phyloP scores from a whole-genome alignment of 2,113 vertebrate genomes.

The Megaleporinus macrocephalus region DNA sequence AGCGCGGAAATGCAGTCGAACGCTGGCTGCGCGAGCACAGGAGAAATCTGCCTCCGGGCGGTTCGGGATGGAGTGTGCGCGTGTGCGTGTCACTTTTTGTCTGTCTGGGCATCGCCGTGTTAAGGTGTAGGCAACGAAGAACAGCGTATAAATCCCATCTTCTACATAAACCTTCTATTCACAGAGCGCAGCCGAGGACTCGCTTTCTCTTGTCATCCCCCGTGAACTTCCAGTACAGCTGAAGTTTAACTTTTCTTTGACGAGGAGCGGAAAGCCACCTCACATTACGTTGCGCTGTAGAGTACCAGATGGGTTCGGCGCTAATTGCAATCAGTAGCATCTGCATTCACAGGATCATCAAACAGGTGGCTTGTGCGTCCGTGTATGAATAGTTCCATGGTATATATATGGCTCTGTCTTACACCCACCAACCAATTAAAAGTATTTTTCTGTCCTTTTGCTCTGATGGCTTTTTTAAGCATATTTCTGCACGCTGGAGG shows the following conservation, averaged over 20 bases:
- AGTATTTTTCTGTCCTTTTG: constrained; percentile 65
- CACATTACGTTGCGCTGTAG: background rate
- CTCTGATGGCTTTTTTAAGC: background rate
- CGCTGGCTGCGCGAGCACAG: constrained; percentile 16
- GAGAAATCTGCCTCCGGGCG: constrained; percentile 30
- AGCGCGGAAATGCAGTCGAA: constrained; percentile 33
- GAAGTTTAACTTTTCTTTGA: background rate
- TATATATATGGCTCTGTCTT: constrained; percentile 52
- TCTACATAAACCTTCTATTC: background rate
- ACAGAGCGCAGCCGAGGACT: background rate
- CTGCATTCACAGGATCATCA: background rate
- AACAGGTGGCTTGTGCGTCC: constrained; percentile 7
- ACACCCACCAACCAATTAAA: constrained; percentile 70
- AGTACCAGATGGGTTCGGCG: constrained; percentile 13
- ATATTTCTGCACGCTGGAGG: background rate
- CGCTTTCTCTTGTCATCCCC: too few relatives aligned
- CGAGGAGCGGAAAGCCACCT: background rate
- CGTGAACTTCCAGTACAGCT: background rate
- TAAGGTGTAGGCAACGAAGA: background rate
- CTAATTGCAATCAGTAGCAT: constrained; percentile 29
- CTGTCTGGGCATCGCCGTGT: background rate
- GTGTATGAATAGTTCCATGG: background rate
- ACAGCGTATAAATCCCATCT: background rate
- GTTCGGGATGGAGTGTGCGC: constrained; percentile 9
- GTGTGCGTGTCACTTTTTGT: constrained; percentile 10